Evolutionary conservation across 2,888 invertebrate genomes (phyloP), one percentile per base, ranked within the genome.

Genomic region (Gerris lacustris): DNA sequence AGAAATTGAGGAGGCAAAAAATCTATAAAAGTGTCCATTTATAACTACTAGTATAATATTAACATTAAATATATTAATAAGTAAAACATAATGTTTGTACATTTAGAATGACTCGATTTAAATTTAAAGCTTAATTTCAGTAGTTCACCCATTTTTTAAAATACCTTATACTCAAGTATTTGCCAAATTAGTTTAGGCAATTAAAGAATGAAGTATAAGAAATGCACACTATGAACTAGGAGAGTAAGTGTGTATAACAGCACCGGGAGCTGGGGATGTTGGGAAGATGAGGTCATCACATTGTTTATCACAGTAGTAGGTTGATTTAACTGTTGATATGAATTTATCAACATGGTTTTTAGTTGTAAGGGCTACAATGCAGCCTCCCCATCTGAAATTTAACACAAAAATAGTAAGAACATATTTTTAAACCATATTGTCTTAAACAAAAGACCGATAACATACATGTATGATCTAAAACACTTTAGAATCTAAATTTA

Each of bases 371-470:
- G 95, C 94, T 11, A 99, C 95, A 70, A 90, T 87, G 81, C 97
- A 98, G 6, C 99, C 99, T 62, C 98, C 99, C 98, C 98, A 98
- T 6, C 90, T 90, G 77, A n/a, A 76, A 79, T n/a, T 66, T 67
- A n/a, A 66, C 9, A n/a, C 9, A 64, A 9, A n/a, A 64, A 64
- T 55, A 15, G 5, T 1, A 55, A 11, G 2, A 55, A 55, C 9
- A 55, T 11, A 55, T 55, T 55, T 11, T 11, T 55, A 55, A 55
- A 55, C 55, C 15, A 55, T 55, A 55, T 5, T 5, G 5, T 55
- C 15, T 55, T 11, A 55, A 11, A 55, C 11, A 55, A 7, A 7
- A 55, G 15, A 55, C 55, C 5, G 31, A 31, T 31, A 4, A 4
- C 31, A 31, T 4, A 15, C 55, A 55, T 55, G 9, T 55, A 55